phyloP scores from a whole-genome alignment of 1,140 invertebrate genomes.

The Drosophila setifemur region DNA sequence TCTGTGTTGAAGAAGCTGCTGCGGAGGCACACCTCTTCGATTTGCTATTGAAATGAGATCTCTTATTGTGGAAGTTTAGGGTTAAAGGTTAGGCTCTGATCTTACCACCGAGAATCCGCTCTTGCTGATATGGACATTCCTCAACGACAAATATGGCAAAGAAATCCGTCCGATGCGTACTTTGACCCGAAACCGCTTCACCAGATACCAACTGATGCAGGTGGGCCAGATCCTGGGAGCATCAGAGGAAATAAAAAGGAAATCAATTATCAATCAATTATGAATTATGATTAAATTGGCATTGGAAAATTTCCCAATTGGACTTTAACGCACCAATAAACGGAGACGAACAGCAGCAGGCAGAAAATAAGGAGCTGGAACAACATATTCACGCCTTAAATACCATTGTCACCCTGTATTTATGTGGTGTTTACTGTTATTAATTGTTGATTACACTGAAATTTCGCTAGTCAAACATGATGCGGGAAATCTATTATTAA shows the following conservation, averaged over 20 bases:
- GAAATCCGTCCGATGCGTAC: conserved; percentile 87
- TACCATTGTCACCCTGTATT: conserved; percentile 22
- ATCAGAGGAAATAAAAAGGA: conserved; percentile 6
- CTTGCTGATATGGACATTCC: conserved; percentile 86
- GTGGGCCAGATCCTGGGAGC: conserved; percentile 87
- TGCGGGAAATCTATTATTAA: conserved; percentile 9
- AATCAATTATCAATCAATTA: background rate
- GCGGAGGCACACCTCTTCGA: conserved; percentile 92
- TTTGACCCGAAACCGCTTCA: conserved; percentile 86
- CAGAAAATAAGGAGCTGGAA: conserved; percentile 61
- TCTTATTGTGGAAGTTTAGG: background rate
- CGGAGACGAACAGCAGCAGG: conserved; percentile 57
- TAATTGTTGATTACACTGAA: conserved; percentile 8
- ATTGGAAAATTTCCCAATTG: background rate
- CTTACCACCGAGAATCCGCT: conserved; percentile 88
- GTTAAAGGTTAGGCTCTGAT: conserved; percentile 3
- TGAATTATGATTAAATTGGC: background rate
- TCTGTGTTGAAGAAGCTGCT: conserved; percentile 96
- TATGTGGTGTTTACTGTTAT: background rate
- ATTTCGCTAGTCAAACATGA: conserved; percentile 27
- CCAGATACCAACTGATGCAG: conserved; percentile 86
- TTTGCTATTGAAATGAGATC: conserved; percentile 85
- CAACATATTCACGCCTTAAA: conserved; percentile 48
- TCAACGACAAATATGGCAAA: conserved; percentile 85
- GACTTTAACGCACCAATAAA: conserved; percentile 66